These are phyloP conservation scores for Pachydiplax longipennis DNA, from an alignment of 2,888 invertebrate genomes.

Conservation along the genomic window DNA sequence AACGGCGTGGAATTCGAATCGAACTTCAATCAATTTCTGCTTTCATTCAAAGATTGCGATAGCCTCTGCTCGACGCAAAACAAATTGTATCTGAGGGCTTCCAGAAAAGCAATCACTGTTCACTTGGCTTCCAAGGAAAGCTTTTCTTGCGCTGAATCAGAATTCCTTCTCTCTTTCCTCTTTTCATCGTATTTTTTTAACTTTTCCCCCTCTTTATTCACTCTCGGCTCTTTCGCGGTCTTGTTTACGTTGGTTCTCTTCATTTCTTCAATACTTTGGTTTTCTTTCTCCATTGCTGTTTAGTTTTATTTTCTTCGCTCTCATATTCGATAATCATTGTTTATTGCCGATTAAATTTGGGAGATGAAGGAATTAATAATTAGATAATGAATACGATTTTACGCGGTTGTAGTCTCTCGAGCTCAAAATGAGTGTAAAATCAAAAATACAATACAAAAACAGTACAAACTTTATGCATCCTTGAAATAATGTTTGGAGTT, in stretches of 20 bases:
- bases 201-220: too few species aligned
- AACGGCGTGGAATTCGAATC: neutral
- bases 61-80: neutral
- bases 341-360: too few species aligned
- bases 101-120: neutral
- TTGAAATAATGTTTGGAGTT: too few species aligned
- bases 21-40: neutral
- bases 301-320: neutral
- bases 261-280: neutral
- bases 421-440: too few species aligned
- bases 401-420: too few species aligned
- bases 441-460: too few species aligned
- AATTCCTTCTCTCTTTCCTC: neutral
- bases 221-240: too few species aligned
- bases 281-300: neutral
- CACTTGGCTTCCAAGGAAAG: constrained; percentile 16
- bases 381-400: too few species aligned
- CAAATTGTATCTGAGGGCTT: neutral
- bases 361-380: too few species aligned
- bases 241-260: too few species aligned
- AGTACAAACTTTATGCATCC: too few species aligned
- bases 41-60: neutral
- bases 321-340: too few species aligned
- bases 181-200: neutral
- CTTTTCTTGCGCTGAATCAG: neutral